Evolutionary conservation across 35 echinoderm and acorn worm genomes (phyloP).

Genomic region (Amphiura filiformis): DNA sequence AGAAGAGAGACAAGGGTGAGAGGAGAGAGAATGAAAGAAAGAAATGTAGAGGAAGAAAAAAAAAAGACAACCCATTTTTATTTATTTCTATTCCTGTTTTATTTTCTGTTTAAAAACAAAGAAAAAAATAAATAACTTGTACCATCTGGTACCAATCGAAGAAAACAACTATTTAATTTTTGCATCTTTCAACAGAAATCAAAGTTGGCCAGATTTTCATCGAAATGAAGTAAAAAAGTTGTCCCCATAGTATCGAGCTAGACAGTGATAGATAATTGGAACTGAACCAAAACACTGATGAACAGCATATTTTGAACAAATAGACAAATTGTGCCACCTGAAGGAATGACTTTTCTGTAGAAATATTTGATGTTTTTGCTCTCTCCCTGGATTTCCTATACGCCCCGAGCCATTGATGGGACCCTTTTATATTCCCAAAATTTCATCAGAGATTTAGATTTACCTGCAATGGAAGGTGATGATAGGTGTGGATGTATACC

Average conservation of each 20-base stretch:
- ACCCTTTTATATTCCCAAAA: not conserved
- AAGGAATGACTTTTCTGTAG: not conserved
- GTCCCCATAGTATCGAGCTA: not conserved
- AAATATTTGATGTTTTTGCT: conserved; percentile 12
- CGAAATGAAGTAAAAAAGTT: too few species aligned
- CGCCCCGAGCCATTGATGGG: not conserved
- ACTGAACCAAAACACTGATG: not conserved
- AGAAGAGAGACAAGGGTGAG: not conserved
- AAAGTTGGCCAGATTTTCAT: not conserved
- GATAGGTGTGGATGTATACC: not conserved
- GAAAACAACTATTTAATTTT: not conserved
- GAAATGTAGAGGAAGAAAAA: not conserved
- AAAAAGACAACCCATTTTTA: not conserved
- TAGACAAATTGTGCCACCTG: not conserved
- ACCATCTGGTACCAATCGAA: not conserved
- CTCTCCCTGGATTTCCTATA: not conserved
- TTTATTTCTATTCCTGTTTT: not conserved
- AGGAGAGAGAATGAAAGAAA: not conserved
- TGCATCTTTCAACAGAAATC: not conserved
- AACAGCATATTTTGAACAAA: conserved; percentile 10
- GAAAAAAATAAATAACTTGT: not conserved
- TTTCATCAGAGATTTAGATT: not conserved
- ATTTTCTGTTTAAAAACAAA: not conserved
- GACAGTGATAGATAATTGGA: not conserved
- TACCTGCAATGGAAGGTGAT: not conserved